phyloP scores from a whole-genome alignment of 53 echinoderm and acorn worm species.

The Antedon mediterranea region DNA sequence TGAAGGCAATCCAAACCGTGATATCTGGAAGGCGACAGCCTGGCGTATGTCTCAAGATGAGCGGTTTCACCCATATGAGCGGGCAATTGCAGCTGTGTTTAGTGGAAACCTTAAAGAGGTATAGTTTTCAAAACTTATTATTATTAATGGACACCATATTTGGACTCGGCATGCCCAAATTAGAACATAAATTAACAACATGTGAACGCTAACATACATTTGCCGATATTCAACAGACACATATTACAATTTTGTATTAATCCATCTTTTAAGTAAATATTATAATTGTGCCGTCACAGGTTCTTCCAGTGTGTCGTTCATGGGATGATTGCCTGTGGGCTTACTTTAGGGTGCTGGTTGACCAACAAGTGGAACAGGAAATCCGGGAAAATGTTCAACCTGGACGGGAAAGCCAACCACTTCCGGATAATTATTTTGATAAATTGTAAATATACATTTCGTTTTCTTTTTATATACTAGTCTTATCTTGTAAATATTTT shows the following conservation, averaged over 20 bases:
- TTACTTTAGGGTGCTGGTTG: constrained; percentile 89
- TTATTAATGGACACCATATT: no score
- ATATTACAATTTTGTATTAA: no score
- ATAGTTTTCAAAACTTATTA: no score
- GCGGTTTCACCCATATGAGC: constrained; percentile 51
- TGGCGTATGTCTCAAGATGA: constrained; percentile 96
- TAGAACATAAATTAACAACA: no score
- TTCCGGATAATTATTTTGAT: constrained; percentile 52
- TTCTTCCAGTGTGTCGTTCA: constrained; percentile 58
- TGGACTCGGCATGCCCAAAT: no score
- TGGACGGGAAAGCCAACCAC: constrained; percentile 35
- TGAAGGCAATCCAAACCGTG: constrained; percentile 67
- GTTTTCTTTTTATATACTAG: no score
- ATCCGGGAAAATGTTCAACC: constrained; percentile 55
- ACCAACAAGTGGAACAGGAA: constrained; percentile 71
- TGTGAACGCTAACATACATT: no score
- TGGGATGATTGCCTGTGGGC: constrained; percentile 97
- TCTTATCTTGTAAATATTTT: no score
- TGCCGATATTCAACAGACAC: no score
- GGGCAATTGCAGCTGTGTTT: constrained; percentile 83
- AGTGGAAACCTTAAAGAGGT: constrained; percentile 97
- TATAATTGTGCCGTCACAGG: no score
- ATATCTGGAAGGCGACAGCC: constrained; percentile 85
- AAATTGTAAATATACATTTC: constrained; percentile 48
- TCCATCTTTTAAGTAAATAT: no score